A percentile compares a stretch with the other conserved stretches of the same genome.
phyloP scores from a whole-genome alignment of 2,113 vertebrate species.

The Azemiops feae region DNA sequence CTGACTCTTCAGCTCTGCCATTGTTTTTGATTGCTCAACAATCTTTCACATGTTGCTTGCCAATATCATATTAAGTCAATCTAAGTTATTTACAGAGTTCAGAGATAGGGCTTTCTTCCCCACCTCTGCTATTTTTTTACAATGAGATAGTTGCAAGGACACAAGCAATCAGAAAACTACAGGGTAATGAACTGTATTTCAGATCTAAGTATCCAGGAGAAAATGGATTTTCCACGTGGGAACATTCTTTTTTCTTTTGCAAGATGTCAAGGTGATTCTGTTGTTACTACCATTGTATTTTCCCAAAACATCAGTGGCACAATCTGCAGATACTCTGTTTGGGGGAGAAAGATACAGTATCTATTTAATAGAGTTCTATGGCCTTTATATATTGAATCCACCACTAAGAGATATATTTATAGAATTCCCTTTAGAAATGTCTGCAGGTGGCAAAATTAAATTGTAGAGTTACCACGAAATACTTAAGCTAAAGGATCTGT shows the following conservation, averaged over 20 bases:
- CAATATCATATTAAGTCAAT: conserved; percentile 62
- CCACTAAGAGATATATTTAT: conserved; percentile 40
- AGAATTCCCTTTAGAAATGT: conserved; percentile 38
- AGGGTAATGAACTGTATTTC: conserved; percentile 70
- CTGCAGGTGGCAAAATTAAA: conserved; percentile 41
- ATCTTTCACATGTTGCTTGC: conserved; percentile 55
- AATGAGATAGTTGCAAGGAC: conserved; percentile 75
- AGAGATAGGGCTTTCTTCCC: conserved; percentile 74
- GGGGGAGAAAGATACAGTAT: background rate
- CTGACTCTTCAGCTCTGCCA: conserved; percentile 59
- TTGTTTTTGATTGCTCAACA: conserved; percentile 56
- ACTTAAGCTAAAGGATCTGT: conserved; percentile 36
- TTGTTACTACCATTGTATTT: conserved; percentile 23
- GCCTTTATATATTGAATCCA: conserved; percentile 43
- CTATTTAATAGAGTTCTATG: conserved; percentile 8
- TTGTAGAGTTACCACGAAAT: conserved; percentile 24
- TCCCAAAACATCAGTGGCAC: conserved; percentile 36
- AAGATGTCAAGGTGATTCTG: conserved; percentile 30
- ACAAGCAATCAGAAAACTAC: conserved; percentile 71
- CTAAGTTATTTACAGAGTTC: conserved; percentile 66
- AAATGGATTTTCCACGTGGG: conserved; percentile 9
- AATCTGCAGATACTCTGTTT: conserved; percentile 7
- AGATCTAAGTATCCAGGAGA: conserved; percentile 59
- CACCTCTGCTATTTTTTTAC: conserved; percentile 81
- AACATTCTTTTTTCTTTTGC: conserved; percentile 50